Evolutionary conservation across 2,797 vertebrate genomes (phyloP).

Genomic region (Halcyon leucocephala): DNA sequence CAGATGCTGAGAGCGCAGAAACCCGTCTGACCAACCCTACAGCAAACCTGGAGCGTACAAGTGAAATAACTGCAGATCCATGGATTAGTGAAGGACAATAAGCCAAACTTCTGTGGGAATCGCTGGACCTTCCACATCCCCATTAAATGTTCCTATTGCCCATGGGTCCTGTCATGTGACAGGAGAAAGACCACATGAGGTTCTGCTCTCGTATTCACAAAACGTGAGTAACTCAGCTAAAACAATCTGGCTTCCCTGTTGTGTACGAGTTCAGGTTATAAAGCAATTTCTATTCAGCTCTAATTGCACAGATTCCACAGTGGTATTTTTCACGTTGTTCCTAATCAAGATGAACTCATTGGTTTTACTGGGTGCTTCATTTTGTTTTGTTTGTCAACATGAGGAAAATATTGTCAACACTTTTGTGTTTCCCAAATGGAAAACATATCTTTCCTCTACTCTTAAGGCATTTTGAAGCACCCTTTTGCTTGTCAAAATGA

Average conservation of each 20-base stretch:
- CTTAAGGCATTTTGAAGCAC: not conserved
- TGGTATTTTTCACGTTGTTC: not conserved
- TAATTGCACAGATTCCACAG: not conserved
- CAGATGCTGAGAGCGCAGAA: not conserved
- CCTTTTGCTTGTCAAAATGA: not conserved
- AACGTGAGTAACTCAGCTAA: slow-evolving; percentile 26
- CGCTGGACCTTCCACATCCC: not conserved
- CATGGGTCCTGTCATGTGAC: not conserved
- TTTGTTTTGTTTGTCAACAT: not conserved
- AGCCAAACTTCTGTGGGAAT: not conserved
- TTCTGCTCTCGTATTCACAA: not conserved
- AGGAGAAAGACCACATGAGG: not conserved
- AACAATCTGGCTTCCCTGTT: not conserved
- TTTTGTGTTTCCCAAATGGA: not conserved
- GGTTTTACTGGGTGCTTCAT: not conserved
- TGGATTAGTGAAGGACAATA: slow-evolving; percentile 26
- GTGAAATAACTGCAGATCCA: not conserved
- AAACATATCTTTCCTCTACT: not conserved
- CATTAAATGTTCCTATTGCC: not conserved
- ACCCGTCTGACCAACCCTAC: not conserved
- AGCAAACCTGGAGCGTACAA: not conserved
- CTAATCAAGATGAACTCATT: not conserved
- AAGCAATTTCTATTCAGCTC: slow-evolving; percentile 26
- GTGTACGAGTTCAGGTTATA: not conserved
- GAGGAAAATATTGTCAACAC: not conserved